A percentile compares a stretch with the other conserved stretches of the same genome.
Evolutionary conservation across 1,140 invertebrate species (phyloP).

Genomic region (Scaptomyza hsui): DNA sequence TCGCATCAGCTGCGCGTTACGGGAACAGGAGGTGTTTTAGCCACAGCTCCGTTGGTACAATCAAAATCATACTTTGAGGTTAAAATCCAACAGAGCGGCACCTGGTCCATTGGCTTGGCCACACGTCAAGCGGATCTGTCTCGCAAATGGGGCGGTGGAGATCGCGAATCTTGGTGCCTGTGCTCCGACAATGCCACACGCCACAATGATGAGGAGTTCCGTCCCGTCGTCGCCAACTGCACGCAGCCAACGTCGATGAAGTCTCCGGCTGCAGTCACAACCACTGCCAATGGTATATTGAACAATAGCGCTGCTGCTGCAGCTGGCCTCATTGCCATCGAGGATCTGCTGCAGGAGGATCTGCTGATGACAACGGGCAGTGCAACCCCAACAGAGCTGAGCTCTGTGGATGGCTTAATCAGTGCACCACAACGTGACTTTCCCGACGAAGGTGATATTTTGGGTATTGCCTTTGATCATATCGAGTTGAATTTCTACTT

Average conservation of each 20-base stretch:
- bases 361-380: slow-evolving; percentile 84
- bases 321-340: slow-evolving; percentile 75
- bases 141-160: slow-evolving; percentile 91
- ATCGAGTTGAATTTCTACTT: slow-evolving; percentile 98
- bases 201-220: slow-evolving; percentile 92
- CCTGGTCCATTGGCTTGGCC: slow-evolving; percentile 97
- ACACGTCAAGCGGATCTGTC: slow-evolving; percentile 94
- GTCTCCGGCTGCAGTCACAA: slow-evolving; percentile 34
- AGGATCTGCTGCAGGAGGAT: slow-evolving; percentile 84
- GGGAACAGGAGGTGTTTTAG: slow-evolving; percentile 96
- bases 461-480: slow-evolving; percentile 98
- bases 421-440: slow-evolving; percentile 81
- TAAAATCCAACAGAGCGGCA: slow-evolving; percentile 97
- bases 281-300: slow-evolving; percentile 84
- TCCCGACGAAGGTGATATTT: slow-evolving; percentile 96
- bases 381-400: slow-evolving; percentile 13
- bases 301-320: slow-evolving; percentile 80
- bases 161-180: slow-evolving; percentile 97
- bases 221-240: slow-evolving; percentile 86
- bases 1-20: slow-evolving; percentile 98
- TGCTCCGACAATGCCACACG: slow-evolving; percentile 94
- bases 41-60: slow-evolving; percentile 96
- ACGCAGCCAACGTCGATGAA: slow-evolving; percentile 36
- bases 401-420: slow-evolving; percentile 33
- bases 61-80: slow-evolving; percentile 99